Evolutionary conservation across 2,888 invertebrate genomes (phyloP).

Genomic region (Spilarctia lutea): DNA sequence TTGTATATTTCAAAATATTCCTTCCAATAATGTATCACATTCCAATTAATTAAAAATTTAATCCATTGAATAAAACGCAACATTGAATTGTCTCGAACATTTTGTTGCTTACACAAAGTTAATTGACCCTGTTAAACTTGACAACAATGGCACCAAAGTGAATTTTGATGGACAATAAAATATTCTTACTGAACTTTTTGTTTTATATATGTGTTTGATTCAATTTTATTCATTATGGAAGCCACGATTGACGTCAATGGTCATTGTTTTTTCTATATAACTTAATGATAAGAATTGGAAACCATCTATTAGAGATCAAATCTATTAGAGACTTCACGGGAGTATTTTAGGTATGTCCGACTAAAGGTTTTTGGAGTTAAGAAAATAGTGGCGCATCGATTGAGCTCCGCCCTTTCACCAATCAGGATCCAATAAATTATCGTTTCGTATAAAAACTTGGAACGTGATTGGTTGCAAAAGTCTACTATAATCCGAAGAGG

Average conservation of each 20-base stretch:
- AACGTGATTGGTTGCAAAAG: background rate
- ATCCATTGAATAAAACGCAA: conserved; percentile 17
- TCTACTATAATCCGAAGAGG: background rate
- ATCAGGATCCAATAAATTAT: too few species aligned
- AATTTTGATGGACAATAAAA: conserved; percentile 44
- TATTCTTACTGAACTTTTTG: conserved; percentile 15
- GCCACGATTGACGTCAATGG: background rate
- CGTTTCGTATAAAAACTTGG: background rate
- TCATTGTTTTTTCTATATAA: background rate
- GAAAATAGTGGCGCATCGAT: background rate
- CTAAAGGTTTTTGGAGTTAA: background rate
- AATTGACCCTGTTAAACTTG: conserved; percentile 49
- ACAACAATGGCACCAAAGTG: conserved; percentile 41
- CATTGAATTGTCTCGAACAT: conserved; percentile 22
- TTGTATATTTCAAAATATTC: conserved; percentile 7
- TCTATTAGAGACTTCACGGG: background rate
- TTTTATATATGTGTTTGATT: conserved; percentile 10
- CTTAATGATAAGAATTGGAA: background rate
- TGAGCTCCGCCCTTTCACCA: too few species aligned
- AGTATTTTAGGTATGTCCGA: background rate
- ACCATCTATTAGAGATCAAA: background rate
- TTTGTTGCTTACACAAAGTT: conserved; percentile 31
- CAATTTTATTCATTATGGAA: background rate
- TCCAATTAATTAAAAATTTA: conserved; percentile 34
- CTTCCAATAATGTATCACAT: conserved; percentile 20